These are phyloP conservation scores for Chrysina gloriosa DNA, from an alignment of 2,888 invertebrate genomes.

Conservation along the genomic window DNA sequence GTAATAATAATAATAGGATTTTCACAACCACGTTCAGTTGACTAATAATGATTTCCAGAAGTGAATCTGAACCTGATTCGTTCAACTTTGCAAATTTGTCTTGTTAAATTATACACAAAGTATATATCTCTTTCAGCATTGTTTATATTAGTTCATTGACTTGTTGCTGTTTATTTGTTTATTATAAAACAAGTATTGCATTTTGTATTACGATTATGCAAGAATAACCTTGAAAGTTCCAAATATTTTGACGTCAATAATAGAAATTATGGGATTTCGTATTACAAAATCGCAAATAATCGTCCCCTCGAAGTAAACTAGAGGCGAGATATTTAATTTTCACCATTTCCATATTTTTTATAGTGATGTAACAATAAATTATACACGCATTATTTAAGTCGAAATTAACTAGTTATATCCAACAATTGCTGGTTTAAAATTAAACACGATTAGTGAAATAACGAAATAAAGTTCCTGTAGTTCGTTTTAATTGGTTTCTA, in stretches of 20 bases:
- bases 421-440: not conserved
- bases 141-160: slow-evolving; percentile 12
- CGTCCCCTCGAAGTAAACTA: too few relatives aligned
- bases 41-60: too few relatives aligned
- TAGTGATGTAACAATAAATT: slow-evolving; percentile 4
- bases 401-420: not conserved
- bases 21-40: too few relatives aligned
- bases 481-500: slow-evolving; percentile 29
- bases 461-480: slow-evolving; percentile 8
- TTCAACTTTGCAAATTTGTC: too few relatives aligned
- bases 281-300: slow-evolving; percentile 5
- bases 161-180: not conserved
- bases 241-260: slow-evolving; percentile 2
- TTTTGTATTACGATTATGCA: not conserved
- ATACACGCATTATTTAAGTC: not conserved
- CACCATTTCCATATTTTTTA: not conserved
- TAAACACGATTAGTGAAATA: not conserved
- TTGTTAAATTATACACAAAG: too few relatives aligned
- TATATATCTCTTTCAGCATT: too few relatives aligned
- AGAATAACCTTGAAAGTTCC: slow-evolving; percentile 24
- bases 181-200: not conserved
- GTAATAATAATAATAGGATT: too few relatives aligned
- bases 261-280: not conserved
- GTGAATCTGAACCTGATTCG: too few relatives aligned
- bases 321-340: slow-evolving; percentile 14